phyloP scores from a whole-genome alignment of 2,113 vertebrate genomes.

The Daubentonia madagascariensis region DNA sequence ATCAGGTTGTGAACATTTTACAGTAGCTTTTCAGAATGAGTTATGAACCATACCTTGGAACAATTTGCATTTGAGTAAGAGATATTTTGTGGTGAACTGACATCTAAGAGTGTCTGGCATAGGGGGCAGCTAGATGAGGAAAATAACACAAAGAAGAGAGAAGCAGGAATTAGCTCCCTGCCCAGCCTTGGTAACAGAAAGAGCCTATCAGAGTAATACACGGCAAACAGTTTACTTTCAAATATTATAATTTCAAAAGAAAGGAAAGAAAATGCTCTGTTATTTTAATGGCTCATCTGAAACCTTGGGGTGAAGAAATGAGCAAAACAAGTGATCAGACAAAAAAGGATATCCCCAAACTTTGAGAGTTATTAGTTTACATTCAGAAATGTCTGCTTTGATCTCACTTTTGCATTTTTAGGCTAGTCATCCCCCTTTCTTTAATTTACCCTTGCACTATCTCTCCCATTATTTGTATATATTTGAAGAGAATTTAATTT shows the following conservation, averaged over 20 bases:
- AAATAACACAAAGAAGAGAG: slow-evolving; percentile 18
- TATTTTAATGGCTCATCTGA: neutral
- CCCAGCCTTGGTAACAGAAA: neutral
- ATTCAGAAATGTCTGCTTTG: neutral
- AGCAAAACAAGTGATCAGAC: slow-evolving; percentile 21
- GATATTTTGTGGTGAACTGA: slow-evolving; percentile 25
- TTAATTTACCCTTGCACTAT: neutral
- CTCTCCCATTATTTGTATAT: neutral
- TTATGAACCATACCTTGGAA: slow-evolving; percentile 15
- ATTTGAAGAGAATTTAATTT: neutral
- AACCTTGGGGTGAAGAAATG: neutral
- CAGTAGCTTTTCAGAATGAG: neutral
- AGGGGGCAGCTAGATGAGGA: neutral
- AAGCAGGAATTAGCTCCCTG: neutral
- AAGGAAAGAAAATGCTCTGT: neutral
- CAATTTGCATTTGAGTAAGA: neutral
- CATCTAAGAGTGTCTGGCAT: neutral
- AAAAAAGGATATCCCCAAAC: neutral
- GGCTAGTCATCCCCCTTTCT: neutral
- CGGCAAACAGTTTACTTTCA: neutral
- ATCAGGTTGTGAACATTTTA: slow-evolving; percentile 1
- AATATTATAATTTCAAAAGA: slow-evolving; percentile 36
- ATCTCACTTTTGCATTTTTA: slow-evolving; percentile 34
- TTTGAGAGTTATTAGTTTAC: neutral
- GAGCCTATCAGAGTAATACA: neutral